Evolutionary conservation across 2,797 vertebrate species (phyloP).

Genomic region (Enoplosus armatus): DNA sequence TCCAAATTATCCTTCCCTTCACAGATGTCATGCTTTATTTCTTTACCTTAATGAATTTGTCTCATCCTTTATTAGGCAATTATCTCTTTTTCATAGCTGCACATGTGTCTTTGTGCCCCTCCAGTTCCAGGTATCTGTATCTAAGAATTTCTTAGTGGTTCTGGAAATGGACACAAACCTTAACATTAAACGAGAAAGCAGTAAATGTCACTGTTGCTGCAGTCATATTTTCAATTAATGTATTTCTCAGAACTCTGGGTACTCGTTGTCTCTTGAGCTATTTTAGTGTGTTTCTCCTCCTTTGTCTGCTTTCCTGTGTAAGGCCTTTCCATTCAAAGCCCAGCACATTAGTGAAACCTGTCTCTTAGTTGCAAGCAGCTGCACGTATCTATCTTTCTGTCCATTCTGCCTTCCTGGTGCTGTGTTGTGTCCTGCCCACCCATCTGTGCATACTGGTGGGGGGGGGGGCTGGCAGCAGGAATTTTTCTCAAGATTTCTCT

Average conservation of each 20-base stretch:
- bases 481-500: constrained; percentile 37
- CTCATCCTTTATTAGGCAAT: neutral
- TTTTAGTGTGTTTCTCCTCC: neutral
- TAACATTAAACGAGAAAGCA: neutral
- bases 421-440: constrained; percentile 20
- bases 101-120: neutral
- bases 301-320: neutral
- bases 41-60: neutral
- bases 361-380: neutral
- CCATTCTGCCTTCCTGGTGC: neutral
- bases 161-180: neutral
- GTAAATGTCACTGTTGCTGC: neutral
- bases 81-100: neutral
- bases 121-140: neutral
- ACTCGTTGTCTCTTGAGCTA: neutral
- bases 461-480: constrained; percentile 1
- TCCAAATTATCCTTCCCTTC: neutral
- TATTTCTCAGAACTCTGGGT: neutral
- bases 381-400: constrained; percentile 29
- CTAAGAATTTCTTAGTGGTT: neutral
- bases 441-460: constrained; percentile 26
- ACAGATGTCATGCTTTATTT: neutral
- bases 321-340: neutral
- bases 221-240: neutral
- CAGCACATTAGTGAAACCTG: neutral